These are phyloP conservation scores for Hexactinellida sp. DNA, from an alignment of 37 sponge, comb jelly and placozoan genomes.

Conservation along the genomic window DNA sequence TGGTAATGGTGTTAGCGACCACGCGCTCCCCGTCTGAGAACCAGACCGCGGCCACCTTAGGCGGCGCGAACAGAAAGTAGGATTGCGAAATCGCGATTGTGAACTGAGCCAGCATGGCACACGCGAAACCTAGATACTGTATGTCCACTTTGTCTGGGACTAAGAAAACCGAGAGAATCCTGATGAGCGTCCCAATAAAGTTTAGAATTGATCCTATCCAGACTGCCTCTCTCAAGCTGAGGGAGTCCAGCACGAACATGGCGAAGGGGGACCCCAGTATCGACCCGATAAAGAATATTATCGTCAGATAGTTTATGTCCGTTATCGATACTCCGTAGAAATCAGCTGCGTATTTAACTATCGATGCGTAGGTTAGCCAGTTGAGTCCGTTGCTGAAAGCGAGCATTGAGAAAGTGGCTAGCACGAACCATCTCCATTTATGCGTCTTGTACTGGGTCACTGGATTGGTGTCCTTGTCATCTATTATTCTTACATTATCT, in stretches of 20 bases:
- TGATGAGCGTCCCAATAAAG: slow-evolving; percentile 39
- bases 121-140: slow-evolving; percentile 20
- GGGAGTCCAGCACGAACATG: slow-evolving; percentile 45
- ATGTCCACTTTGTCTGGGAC: too few relatives aligned
- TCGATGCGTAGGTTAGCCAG: slow-evolving; percentile 70
- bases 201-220: slow-evolving; percentile 44
- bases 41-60: slow-evolving; percentile 75
- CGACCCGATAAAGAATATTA: slow-evolving; percentile 50
- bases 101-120: slow-evolving; percentile 57
- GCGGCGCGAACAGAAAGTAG: slow-evolving; percentile 59
- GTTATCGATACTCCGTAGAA: slow-evolving; percentile 34
- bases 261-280: slow-evolving; percentile 48
- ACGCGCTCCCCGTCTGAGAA: slow-evolving; percentile 62
- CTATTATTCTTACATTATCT: too few relatives aligned
- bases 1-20: neutral
- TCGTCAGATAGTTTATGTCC: slow-evolving; percentile 53
- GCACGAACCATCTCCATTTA: neutral
- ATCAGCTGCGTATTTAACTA: slow-evolving; percentile 31
- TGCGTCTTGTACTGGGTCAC: neutral
- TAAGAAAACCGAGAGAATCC: slow-evolving; percentile 6
- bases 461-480: too few relatives aligned
- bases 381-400: neutral
- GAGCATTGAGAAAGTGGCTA: neutral
- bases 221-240: slow-evolving; percentile 50
- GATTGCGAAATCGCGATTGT: slow-evolving; percentile 63